These are phyloP conservation scores for Dysmachus trigonus DNA, from an alignment of 2,888 invertebrate species.

Conservation along the genomic window DNA sequence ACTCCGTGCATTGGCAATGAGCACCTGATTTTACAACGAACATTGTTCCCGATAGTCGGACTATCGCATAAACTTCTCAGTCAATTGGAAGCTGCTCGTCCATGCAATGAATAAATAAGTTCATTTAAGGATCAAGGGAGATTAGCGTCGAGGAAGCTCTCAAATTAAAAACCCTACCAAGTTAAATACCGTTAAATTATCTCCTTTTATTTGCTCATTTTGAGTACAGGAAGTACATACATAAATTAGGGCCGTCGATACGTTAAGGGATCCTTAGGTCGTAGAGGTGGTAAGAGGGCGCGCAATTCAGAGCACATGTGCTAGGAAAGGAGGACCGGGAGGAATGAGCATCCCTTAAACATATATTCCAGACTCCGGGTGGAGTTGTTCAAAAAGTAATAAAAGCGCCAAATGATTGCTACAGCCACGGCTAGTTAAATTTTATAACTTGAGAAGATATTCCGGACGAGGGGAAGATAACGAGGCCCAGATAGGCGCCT, in stretches of 20 bases:
- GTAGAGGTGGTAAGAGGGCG: background rate
- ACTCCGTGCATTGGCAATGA: background rate
- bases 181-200: background rate
- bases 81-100: background rate
- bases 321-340: too few species aligned
- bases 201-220: background rate
- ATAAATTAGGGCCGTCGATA: background rate
- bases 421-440: slow-evolving; percentile 17
- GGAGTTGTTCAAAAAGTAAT: slow-evolving; percentile 27
- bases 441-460: slow-evolving; percentile 12
- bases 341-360: background rate
- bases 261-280: background rate
- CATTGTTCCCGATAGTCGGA: background rate
- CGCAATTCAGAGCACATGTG: background rate
- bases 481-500: background rate
- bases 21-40: background rate
- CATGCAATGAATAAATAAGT: background rate
- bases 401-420: slow-evolving; percentile 29
- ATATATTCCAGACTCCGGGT: background rate
- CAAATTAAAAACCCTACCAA: background rate
- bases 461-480: background rate
- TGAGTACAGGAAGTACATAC: background rate
- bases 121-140: background rate
- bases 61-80: background rate
- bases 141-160: background rate